These are phyloP conservation scores for Sarcophaga variegata DNA, from an alignment of 2,888 invertebrate genomes.

Conservation along the genomic window DNA sequence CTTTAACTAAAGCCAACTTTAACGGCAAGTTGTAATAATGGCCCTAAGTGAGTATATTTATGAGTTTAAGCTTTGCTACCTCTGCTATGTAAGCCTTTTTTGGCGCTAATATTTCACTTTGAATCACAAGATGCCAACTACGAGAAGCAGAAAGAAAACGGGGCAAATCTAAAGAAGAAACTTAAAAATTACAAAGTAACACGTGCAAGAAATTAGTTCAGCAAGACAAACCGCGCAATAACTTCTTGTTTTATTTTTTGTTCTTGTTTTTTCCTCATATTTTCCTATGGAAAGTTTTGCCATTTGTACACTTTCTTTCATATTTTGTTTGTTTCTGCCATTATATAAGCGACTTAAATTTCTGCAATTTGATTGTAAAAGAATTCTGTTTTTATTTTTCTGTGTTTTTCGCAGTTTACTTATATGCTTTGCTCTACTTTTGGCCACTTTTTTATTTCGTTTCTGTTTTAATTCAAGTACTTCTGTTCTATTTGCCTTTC, in stretches of 20 bases:
- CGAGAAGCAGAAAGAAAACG: not conserved
- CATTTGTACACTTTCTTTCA: no score
- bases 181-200: slow-evolving; percentile 57
- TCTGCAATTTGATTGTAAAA: no score
- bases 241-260: slow-evolving; percentile 24
- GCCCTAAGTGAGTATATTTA: no score
- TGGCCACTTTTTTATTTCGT: not conserved
- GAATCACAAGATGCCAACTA: slow-evolving; percentile 22
- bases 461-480: not conserved
- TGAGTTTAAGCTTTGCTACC: slow-evolving; percentile 15
- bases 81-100: slow-evolving; percentile 26
- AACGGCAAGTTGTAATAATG: no score
- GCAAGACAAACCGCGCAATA: slow-evolving; percentile 57
- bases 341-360: no score
- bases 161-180: slow-evolving; percentile 7
- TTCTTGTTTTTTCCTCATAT: no score
- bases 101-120: slow-evolving; percentile 31
- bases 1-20: no score
- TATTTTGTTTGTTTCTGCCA: no score
- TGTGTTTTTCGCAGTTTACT: not conserved
- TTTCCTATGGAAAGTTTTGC: no score
- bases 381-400: no score
- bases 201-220: slow-evolving; percentile 67
- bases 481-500: slow-evolving; percentile 30
- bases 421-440: slow-evolving; percentile 12